Evolutionary conservation across 1,140 invertebrate species (phyloP).

Genomic region (Agraylea sexmaculata): DNA sequence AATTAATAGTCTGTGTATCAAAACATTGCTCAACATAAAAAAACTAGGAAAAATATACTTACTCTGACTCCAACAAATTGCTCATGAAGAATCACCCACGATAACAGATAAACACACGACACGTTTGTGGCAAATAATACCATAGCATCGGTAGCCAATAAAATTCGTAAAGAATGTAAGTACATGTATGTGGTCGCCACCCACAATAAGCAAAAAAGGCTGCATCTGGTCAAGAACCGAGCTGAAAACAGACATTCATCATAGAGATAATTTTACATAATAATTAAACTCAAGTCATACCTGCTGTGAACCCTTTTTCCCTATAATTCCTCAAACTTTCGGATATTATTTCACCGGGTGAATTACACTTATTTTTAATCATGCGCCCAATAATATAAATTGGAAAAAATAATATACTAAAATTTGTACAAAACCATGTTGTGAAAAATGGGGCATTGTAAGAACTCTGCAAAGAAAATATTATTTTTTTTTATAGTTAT

Average conservation of each 20-base stretch:
- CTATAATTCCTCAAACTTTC: constrained; percentile 73
- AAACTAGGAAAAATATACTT: constrained; percentile 33
- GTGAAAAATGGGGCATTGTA: constrained; percentile 89
- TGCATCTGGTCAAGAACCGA: constrained; percentile 72
- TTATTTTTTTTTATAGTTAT: too few species aligned
- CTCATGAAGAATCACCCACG: constrained; percentile 92
- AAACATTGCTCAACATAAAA: constrained; percentile 8
- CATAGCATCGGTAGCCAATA: constrained; percentile 84
- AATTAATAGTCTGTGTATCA: constrained; percentile 6
- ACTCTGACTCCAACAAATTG: constrained; percentile 93
- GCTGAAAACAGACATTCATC: constrained; percentile 36
- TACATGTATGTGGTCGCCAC: constrained; percentile 89
- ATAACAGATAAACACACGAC: constrained; percentile 83
- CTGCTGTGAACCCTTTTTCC: constrained; percentile 76
- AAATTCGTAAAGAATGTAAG: constrained; percentile 68
- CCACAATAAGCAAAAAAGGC: constrained; percentile 82
- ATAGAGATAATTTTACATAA: constrained; percentile 16
- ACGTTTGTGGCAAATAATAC: constrained; percentile 88
- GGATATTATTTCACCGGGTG: constrained; percentile 57
- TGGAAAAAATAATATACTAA: constrained; percentile 83
- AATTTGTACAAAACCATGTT: constrained; percentile 91
- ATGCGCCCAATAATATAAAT: constrained; percentile 68
- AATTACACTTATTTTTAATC: constrained; percentile 58
- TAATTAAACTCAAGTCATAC: constrained; percentile 31
- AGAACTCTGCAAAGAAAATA: constrained; percentile 43